Base-by-base conservation (phyloP, 2,797 vertebrate genomes). In the Aythya fuligula region DNA sequence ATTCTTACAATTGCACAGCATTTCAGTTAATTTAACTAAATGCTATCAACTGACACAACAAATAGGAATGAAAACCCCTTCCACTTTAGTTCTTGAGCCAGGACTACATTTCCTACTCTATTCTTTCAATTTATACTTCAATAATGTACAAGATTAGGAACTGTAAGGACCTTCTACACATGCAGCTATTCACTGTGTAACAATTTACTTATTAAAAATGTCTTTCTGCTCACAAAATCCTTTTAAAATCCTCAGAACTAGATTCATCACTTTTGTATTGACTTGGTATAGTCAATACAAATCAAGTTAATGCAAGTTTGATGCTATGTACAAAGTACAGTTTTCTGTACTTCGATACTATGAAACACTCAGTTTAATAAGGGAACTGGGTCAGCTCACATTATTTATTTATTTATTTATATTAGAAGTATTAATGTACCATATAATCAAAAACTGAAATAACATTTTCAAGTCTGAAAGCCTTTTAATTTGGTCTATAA, bases 301-400 rank as follows among this genome's bases (percentile, higher is more conserved):
- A 90, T 94, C 80, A 94, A 74, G 89, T 93, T 89, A 96, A 95
- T 93, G 90, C 8, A 94, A 85, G 67, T 85, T 87, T 58, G 32
- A 79, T 85, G 71, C 43, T 67, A 41, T 25, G 32, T 45, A 45
- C 43, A 45, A 45, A 45, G 43, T 45, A 45, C 43, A 45, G 43
- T 45, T 45, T 45, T 45, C 43, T 45, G 43, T 45, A 80, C 85
- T 87, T 82, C 56, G 36, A 79, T 85, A 77, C 36, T 67, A 41
- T 25, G 32, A 89, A 81, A 54, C 74, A 91, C 67, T 94, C 83
- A 58, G 34, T 82, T 91, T 94, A 94, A 94, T 87, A 87, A 49
- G 24, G 4, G 21, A 96, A 69, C 11, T 64, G 54, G 57, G 76
- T 76, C 65, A 87, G 32, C 25, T 82, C 43, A 36, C 32, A 70